Evolutionary conservation across 2,797 vertebrate genomes (phyloP), one percentile per base, ranked within the genome.

Genomic region (Scomberomorus guttatus): DNA sequence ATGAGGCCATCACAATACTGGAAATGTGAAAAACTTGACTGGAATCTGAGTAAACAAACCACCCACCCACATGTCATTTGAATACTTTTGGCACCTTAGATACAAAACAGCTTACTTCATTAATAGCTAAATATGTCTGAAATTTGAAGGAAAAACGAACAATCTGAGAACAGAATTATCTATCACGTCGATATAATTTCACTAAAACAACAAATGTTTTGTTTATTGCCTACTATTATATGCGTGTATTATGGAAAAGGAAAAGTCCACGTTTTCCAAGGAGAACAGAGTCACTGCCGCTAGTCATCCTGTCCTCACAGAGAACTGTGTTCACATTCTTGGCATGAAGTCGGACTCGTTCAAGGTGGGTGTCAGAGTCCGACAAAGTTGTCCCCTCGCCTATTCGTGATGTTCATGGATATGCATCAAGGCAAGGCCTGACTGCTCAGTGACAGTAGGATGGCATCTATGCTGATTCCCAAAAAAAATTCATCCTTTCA

Each of bases 321-420:
- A 77, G 61, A 78, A 72, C 64, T 68, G 60, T 80, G 72, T 63
- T 87, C 77, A 64, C 74, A 63, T 65, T 79, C 72, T 64, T 90
- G 92, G 87, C 90, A 76, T 78, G 24, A 68, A 83, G 84, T 90
- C 90, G 86, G 69, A 79, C 72, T 80, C 34, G 32, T 76, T 84
- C 58, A 76, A 87, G 73, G 88, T 88, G 86, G 72, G 46, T 66
- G 62, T 86, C 79, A 60, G 57, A 75, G 65, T 72, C 75, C 12
- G 37, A 72, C 64, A 76, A 72, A 76, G 76, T 61, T 87, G 83
- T 88, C 83, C 52, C 20, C 42, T 73, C 1, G 25, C 27, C 69
- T 84, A 39, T 66, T 74, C 5, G 58, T 79, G 76, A 84, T 85
- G 64, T 83, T 78, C 77, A 70, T 46, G 71, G 84, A 83, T 62